Evolutionary conservation across 2,797 vertebrate genomes (phyloP), one percentile per base, ranked within the genome.

Genomic region (Paedocypris micromegethes): DNA sequence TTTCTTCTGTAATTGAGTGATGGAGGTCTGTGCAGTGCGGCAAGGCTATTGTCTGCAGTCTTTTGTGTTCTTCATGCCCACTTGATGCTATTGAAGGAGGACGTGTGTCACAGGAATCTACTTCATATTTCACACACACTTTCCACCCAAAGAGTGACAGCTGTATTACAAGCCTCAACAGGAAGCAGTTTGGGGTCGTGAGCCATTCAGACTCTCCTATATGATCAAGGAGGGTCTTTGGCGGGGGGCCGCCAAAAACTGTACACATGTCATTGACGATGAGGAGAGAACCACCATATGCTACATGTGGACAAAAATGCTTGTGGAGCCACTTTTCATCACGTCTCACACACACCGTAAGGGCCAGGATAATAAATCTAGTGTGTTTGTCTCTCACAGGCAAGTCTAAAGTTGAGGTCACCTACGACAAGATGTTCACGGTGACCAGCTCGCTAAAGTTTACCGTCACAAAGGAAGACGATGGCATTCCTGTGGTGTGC

Each of bases 351-450:
- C 23, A 23, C 23, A 23, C 23, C 23, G 23, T 23, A 23, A 23
- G 23, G 23, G 23, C 23, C 23, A 57, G 47, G 46, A 70, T 56
- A 60, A 38, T 39, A 40, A 5, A 1, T 54, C 54, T 50, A 41
- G 52, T 41, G 23, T 46, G 68, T 60, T n/a, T 44, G 8, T 62
- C 45, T 70, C 49, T 64, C 41, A 2, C 78, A 95, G 92, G 93
- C 58, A 95, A 91, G 58, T 92, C 93, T 0, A 94, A 90, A 76
- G 92, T 95, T 74, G 93, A 98, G 79, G 83, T 90, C 53, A 92
- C 90, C 77, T 96, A 93, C 0, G 94, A 98, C 84, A 89, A 75
- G 83, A 95, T 98, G 95, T 99, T 91, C 87, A 96, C 95, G 0
- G 94, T 98, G 51, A 95, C 92, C 59, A 99, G 96, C 73, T 92